Evolutionary conservation across 2,113 vertebrate genomes (phyloP).

Genomic region (Aleadryas rufinucha): DNA sequence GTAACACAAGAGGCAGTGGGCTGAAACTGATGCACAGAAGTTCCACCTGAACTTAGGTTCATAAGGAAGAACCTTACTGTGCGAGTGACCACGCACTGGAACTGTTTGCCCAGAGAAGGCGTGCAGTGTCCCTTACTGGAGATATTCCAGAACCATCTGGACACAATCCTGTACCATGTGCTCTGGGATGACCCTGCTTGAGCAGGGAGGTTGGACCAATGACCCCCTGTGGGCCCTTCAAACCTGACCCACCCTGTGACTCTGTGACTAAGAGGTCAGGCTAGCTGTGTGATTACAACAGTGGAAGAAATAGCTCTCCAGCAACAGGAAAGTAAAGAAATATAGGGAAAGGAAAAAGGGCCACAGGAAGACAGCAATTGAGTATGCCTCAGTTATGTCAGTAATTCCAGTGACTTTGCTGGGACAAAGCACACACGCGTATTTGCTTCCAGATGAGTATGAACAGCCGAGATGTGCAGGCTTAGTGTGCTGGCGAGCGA

Average conservation of each 20-base stretch:
- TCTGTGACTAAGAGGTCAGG: neutral
- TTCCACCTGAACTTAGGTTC: neutral
- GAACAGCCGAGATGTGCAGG: neutral
- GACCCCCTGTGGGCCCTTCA: neutral
- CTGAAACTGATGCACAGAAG: neutral
- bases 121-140: neutral
- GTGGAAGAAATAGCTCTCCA: neutral
- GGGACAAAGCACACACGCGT: neutral
- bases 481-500: neutral
- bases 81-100: fast-evolving
- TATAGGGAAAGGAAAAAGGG: too few relatives aligned
- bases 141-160: neutral
- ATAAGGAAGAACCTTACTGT: neutral
- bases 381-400: neutral
- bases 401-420: neutral
- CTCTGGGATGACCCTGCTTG: neutral
- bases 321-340: neutral
- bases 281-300: neutral
- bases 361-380: neutral
- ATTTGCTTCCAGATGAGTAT: fast-evolving
- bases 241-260: neutral
- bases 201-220: neutral
- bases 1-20: neutral
- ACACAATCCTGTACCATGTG: neutral
- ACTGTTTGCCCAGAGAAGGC: neutral